Conservation (phyloP, 2,113 vertebrate genomes). For the Sebastes schlegelii region DNA sequence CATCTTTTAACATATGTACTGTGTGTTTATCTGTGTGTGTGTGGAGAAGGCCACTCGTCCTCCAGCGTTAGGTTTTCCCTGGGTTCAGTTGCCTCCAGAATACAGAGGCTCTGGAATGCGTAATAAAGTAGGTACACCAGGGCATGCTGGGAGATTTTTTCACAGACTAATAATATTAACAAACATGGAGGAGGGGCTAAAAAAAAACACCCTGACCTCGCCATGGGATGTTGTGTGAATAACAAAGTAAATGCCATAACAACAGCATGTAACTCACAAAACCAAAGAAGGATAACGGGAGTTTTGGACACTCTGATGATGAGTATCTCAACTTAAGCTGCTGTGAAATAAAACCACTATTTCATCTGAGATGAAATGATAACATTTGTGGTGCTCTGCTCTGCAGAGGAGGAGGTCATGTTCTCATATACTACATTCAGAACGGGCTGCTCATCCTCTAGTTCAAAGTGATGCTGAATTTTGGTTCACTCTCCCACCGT, state of each 20-base stretch:
- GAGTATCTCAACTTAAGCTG: background rate
- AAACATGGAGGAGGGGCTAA: background rate
- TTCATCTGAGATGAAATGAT: background rate
- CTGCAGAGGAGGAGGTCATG: background rate
- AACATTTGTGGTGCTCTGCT: background rate
- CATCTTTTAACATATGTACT: slow-evolving; percentile 29
- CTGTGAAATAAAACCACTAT: background rate
- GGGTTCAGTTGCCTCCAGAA: slow-evolving; percentile 87
- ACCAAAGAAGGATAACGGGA: background rate
- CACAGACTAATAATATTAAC: slow-evolving; percentile 37
- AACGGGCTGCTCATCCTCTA: background rate
- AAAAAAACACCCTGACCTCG: background rate
- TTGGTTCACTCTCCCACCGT: background rate
- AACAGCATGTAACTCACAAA: background rate
- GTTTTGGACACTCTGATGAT: background rate
- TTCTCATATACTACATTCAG: background rate
- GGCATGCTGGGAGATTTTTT: slow-evolving; percentile 66
- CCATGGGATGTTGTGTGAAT: slow-evolving; percentile 22
- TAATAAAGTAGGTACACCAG: slow-evolving; percentile 88
- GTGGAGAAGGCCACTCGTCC: slow-evolving; percentile 81
- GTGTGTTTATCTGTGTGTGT: slow-evolving; percentile 51
- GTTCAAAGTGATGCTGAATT: background rate
- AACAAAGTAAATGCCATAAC: slow-evolving; percentile 3
- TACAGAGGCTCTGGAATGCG: slow-evolving; percentile 87
- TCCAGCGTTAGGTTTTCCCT: slow-evolving; percentile 83